Evolutionary conservation across 1,140 invertebrate species (phyloP).

Genomic region (Chelonus insularis): DNA sequence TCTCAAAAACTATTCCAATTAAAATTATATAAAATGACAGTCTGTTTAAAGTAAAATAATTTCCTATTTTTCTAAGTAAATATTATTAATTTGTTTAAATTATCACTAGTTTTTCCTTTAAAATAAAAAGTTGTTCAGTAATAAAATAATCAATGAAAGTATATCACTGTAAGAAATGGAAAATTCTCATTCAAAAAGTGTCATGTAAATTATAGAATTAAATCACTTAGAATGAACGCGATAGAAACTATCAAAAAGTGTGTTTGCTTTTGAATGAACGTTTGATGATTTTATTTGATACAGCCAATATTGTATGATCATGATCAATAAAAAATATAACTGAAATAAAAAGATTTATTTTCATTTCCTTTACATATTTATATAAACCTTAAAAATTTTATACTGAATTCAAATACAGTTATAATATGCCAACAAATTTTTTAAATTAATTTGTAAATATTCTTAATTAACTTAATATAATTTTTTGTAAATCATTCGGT

Average conservation of each 20-base stretch:
- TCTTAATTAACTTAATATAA: too few species aligned
- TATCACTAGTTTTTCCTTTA: slow-evolving; percentile 25
- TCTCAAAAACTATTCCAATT: too few species aligned
- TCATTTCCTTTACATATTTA: background rate
- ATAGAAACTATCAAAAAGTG: slow-evolving; percentile 10
- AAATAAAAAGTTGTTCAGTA: too few species aligned
- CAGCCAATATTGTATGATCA: slow-evolving; percentile 21
- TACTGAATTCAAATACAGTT: background rate
- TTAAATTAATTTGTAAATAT: too few species aligned
- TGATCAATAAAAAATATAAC: slow-evolving; percentile 20
- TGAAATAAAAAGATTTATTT: slow-evolving; percentile 1
- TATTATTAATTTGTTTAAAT: slow-evolving; percentile 45
- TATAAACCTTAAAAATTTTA: background rate
- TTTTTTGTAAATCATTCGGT: too few species aligned
- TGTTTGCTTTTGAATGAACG: slow-evolving; percentile 34
- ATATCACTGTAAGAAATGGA: background rate
- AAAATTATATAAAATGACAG: background rate
- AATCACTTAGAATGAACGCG: slow-evolving; percentile 12
- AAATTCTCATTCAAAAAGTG: slow-evolving; percentile 1
- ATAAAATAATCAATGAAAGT: background rate
- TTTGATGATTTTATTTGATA: slow-evolving; percentile 26
- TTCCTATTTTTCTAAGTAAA: slow-evolving; percentile 57
- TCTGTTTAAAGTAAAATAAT: slow-evolving; percentile 19
- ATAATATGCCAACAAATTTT: too few species aligned
- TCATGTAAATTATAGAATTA: slow-evolving; percentile 18